Evolutionary conservation across 2,888 invertebrate species (phyloP), one percentile per base, ranked within the genome.

Genomic region (Hermaeophaga mercurialis): DNA sequence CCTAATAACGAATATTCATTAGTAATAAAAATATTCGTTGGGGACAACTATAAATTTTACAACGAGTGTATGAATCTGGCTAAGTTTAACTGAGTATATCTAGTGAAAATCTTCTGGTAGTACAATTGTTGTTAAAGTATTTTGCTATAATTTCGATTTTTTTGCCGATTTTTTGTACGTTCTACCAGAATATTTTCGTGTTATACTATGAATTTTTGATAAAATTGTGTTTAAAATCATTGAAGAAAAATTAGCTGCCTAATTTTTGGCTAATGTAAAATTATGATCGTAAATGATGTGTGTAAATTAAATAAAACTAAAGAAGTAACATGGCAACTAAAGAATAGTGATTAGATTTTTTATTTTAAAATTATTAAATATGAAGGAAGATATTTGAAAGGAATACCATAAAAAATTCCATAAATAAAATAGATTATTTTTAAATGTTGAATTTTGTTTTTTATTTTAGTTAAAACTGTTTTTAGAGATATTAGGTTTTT

Each of bases 241-340:
- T 53, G 49, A 61, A 55, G 54, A 62, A 58, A 64, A 62, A 66
- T 59, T 69, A 71, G 68, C 65, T 70, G 71, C 66, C 68, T 70
- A 72, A 70, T 68, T 59, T 65, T 65, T 67, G 67, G 69, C 70
- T 69, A 66, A 70, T 65, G 64, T 71, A 71, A 72, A 58, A 68
- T 59, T 61, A 69, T 71, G 70, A 68, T 70, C 70, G 71, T 73
- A 72, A 67, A 71, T 66, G 69, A 66, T 74, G 63, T 53, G 55
- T 74, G 70, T 70, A 70, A 73, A 67, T 71, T 67, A 70, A 68
- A 63, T 69, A 70, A 72, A 61, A 66, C 60, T 60, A 65, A 59
- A 64, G 69, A 70, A 72, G 70, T 60, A 69, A 70, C 72, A 70
- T 71, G 74, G 71, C 70, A 73, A 72, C 69, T 67, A 67, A 52